Evolutionary conservation across 2,888 invertebrate genomes (phyloP).

Genomic region (Isoperla grammatica): DNA sequence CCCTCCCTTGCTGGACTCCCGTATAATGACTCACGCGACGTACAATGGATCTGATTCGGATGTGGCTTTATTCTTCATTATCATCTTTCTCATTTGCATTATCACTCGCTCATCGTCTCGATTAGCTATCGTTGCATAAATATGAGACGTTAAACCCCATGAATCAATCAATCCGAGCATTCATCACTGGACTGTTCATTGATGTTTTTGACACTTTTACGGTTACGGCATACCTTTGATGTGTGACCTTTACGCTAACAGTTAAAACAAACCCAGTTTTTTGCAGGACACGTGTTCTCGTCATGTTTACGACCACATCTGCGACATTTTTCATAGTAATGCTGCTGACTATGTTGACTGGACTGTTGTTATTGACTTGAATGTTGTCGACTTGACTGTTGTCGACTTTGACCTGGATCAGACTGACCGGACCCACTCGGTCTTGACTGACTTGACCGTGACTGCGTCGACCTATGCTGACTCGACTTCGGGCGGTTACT

Average conservation of each 20-base stretch:
- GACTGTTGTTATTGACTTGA: neutral
- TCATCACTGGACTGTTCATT: too few species aligned
- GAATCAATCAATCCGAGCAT: too few species aligned
- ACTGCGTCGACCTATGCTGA: neutral
- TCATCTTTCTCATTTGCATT: too few species aligned
- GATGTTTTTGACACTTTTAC: too few species aligned
- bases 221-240: neutral
- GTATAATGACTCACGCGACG: too few species aligned
- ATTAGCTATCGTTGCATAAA: too few species aligned
- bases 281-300: slow-evolving; percentile 1
- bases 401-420: neutral
- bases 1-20: too few species aligned
- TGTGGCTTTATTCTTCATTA: too few species aligned
- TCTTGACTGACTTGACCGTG: neutral
- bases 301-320: neutral
- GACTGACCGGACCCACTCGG: too few species aligned
- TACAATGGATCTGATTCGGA: too few species aligned
- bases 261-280: neutral
- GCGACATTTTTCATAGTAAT: neutral
- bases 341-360: neutral
- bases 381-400: neutral
- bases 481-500: neutral
- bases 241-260: neutral
- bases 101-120: too few species aligned
- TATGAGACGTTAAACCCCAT: too few species aligned